Conservation (phyloP, 2,797 vertebrate species). For the Cacajao melanocephalus region DNA sequence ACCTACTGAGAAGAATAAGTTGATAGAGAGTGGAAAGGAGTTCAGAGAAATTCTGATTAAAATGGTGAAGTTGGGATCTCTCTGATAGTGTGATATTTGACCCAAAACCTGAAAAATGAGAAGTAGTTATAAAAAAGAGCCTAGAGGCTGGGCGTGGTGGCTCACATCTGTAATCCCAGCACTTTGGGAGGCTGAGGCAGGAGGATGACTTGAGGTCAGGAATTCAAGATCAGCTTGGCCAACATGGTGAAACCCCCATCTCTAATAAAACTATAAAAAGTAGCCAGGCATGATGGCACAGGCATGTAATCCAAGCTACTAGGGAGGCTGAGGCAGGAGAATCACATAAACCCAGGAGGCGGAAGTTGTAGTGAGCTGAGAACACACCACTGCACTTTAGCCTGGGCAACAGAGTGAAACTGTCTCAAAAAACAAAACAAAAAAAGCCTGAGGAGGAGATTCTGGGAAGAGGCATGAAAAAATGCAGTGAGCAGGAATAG, state of each 20-base stretch:
- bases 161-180: not conserved
- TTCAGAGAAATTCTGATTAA: not conserved
- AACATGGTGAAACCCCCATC: not conserved
- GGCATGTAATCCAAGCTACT: not conserved
- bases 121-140: not conserved
- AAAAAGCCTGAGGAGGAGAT: not conserved
- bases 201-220: not conserved
- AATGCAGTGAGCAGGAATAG: not conserved
- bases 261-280: not conserved
- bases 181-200: not conserved
- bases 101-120: not conserved
- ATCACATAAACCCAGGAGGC: not conserved
- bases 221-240: not conserved
- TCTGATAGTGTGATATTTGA: no score
- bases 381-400: not conserved
- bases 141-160: not conserved
- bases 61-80: not conserved
- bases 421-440: not conserved
- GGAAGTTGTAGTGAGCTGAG: not conserved
- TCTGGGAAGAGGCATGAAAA: not conserved
- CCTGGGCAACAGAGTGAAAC: not conserved
- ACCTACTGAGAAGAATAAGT: not conserved
- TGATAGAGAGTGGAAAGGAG: not conserved
- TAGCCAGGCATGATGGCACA: not conserved
- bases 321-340: not conserved